Conservation (phyloP, 2,113 vertebrate genomes). For the Halcyon malimbica region DNA sequence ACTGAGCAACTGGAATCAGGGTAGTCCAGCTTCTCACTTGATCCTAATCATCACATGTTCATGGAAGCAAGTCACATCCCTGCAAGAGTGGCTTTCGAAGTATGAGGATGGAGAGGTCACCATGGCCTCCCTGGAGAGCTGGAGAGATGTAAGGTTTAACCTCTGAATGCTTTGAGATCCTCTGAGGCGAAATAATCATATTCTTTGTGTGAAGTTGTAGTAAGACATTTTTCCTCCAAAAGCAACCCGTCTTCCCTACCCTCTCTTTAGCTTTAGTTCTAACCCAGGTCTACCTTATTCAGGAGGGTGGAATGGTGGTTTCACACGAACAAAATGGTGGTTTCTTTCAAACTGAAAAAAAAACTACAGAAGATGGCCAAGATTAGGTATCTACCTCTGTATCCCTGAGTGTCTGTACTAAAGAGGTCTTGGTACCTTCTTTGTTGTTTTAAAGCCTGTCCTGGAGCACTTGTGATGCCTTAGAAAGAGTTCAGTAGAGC, state of each 20-base stretch:
- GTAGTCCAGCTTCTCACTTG: neutral
- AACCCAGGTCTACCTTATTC: neutral
- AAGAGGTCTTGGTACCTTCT: neutral
- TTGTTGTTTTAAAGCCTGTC: neutral
- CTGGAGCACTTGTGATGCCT: neutral
- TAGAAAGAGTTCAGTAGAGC: neutral
- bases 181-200: neutral
- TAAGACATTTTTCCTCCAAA: neutral
- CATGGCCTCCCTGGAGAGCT: neutral
- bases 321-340: neutral
- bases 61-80: neutral
- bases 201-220: neutral
- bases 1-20: neutral
- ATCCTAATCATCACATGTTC: neutral
- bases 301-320: neutral
- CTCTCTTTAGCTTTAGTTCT: neutral
- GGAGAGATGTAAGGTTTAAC: neutral
- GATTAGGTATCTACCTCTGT: neutral
- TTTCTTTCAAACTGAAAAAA: neutral
- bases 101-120: rapidly evolving
- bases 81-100: neutral
- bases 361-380: neutral
- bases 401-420: neutral
- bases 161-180: neutral
- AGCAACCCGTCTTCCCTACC: neutral